Conservation (phyloP, 2,113 vertebrate species). For the Stomatorhinus ivindoensis region DNA sequence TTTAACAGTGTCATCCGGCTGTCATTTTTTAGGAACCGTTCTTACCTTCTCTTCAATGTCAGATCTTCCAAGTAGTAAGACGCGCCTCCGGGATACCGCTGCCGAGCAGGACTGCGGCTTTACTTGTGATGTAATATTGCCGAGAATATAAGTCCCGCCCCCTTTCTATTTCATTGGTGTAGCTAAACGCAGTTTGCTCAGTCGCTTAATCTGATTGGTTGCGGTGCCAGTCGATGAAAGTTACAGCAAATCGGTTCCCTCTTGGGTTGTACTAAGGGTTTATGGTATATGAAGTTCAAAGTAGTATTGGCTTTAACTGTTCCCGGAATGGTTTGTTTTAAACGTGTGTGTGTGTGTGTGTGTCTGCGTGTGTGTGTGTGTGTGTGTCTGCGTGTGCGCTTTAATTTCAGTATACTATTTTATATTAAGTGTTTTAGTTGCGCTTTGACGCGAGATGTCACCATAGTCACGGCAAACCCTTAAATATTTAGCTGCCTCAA, state of each 20-base stretch:
- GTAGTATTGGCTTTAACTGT: not conserved
- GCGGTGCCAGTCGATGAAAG: slow-evolving; percentile 13
- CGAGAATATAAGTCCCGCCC: slow-evolving; percentile 4
- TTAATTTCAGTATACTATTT: not conserved
- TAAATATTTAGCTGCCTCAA: slow-evolving; percentile 5
- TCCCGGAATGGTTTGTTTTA: not conserved
- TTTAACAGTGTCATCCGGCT: not conserved
- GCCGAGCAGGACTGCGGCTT: slow-evolving; percentile 48
- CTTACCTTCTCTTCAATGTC: slow-evolving; percentile 49
- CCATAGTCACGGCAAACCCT: not conserved
- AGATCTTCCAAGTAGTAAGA: slow-evolving; percentile 22
- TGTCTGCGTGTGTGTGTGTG: too few relatives aligned
- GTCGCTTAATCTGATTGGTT: not conserved
- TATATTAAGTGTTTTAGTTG: not conserved
- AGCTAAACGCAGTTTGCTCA: not conserved
- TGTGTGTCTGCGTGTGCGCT: too few relatives aligned
- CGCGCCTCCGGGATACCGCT: slow-evolving; percentile 33
- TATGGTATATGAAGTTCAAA: slow-evolving; percentile 4
- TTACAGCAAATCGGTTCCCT: not conserved
- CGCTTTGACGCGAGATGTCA: slow-evolving; percentile 14
- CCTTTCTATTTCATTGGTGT: slow-evolving; percentile 39
- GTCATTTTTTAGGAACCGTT: not conserved
- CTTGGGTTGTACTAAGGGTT: not conserved
- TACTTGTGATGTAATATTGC: slow-evolving; percentile 33
- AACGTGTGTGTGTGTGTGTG: not conserved